Evolutionary conservation across 2,888 invertebrate species (phyloP).

Genomic region (Meghimatium bilineatum): DNA sequence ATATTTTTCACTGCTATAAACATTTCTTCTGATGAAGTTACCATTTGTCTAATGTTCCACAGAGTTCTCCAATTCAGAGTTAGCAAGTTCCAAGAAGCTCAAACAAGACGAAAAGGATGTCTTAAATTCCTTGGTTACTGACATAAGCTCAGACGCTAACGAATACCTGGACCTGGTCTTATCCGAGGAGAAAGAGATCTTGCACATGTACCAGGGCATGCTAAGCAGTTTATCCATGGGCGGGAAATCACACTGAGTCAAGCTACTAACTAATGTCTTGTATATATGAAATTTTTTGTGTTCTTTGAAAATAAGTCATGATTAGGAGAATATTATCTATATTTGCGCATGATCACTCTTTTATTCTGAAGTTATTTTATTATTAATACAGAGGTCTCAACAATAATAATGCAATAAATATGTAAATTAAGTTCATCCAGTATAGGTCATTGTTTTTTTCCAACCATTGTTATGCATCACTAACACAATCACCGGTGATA

Average conservation of each 20-base stretch:
- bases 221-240: slow-evolving; percentile 46
- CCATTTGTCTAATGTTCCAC: background rate
- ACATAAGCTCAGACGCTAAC: slow-evolving; percentile 82
- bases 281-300: no score
- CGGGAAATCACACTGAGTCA: background rate
- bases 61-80: background rate
- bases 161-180: slow-evolving; percentile 86
- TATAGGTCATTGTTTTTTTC: no score
- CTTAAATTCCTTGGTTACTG: slow-evolving; percentile 72
- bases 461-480: no score
- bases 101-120: slow-evolving; percentile 61
- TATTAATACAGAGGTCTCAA: no score
- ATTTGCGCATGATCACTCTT: no score
- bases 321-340: no score
- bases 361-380: no score
- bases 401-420: no score
- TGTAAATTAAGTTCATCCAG: no score
- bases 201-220: slow-evolving; percentile 66
- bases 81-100: background rate
- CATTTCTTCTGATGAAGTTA: background rate
- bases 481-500: no score
- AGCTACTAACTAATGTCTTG: no score
- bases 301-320: no score
- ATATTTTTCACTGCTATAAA: background rate
- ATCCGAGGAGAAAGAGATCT: slow-evolving; percentile 83